Base-by-base conservation (phyloP, 1,140 invertebrate species). In the Bombus soroeensis region DNA sequence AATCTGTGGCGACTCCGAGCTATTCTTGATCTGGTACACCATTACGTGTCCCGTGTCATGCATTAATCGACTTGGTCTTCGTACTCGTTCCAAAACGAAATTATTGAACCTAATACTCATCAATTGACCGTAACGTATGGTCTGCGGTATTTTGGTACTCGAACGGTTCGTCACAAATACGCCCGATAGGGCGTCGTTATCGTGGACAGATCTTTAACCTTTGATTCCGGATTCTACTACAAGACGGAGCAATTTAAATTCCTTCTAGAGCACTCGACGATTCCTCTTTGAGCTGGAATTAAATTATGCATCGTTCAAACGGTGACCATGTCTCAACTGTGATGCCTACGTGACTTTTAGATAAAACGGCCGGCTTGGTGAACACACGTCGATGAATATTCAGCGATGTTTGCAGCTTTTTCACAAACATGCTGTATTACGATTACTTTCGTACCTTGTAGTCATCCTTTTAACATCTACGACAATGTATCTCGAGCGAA, bases 1-100 rank as follows among this genome's bases (percentile, higher is more conserved):
- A 43, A 91, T 93, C 87, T 88, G 87, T 88, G 85, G 88, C 89
- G 89, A 92, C 82, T 81, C 9, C 62, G 64, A 70, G 85, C 64
- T 92, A 92, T 92, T 93, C 81, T 91, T 39, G 87, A 88, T 87
- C 83, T 78, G 71, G 76, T 88, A 78, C 83, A 81, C 77, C 78
- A 82, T 70, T 91, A 74, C 88, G 81, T 73, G 81, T 73, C 53
- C 79, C 73, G 22, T 74, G 53, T 68, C 59, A 28, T 34, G 47
- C 25, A 39, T 81, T 72, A 62, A 83, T 83, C 81, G 81, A 0
- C 4, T 22, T 66, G 22, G 22, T 41, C 80, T 71, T 47, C 72
- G 47, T n/a, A 28, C 9, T 3, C 57, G 43, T 43, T 5, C 53
- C 22, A 6, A 34, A 43, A 80, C 22, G 57, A 64, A 72, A 62